These are phyloP conservation scores for Halcyon badia DNA, from an alignment of 2,797 vertebrate genomes.

Conservation along the genomic window DNA sequence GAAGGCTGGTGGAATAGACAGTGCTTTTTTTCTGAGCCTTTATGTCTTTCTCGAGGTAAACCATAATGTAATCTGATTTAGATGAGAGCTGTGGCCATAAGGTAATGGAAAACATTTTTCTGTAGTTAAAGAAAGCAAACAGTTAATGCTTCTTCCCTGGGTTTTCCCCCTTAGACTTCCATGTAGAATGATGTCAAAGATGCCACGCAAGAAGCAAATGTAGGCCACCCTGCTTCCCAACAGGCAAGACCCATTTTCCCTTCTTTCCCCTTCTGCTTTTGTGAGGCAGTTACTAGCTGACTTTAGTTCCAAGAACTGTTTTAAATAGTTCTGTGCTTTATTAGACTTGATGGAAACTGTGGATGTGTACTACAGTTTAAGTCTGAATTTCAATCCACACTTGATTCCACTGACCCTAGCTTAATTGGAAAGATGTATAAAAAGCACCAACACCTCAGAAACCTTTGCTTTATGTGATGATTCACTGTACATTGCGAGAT, in stretches of 20 bases:
- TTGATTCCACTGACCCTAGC: background rate
- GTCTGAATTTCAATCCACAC: background rate
- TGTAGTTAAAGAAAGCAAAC: background rate
- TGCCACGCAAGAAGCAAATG: background rate
- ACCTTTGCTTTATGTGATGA: conserved; percentile 53
- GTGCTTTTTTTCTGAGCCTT: background rate
- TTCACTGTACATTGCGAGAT: conserved; percentile 57
- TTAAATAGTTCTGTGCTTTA: background rate
- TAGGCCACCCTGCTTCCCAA: background rate
- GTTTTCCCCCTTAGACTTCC: background rate
- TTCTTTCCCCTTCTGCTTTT: background rate
- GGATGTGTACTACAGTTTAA: background rate
- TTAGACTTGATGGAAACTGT: background rate
- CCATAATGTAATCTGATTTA: background rate
- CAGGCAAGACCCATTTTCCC: background rate
- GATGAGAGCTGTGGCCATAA: background rate
- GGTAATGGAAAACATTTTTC: background rate
- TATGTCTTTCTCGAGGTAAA: background rate
- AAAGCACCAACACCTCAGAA: conserved; percentile 34
- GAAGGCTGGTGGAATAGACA: background rate
- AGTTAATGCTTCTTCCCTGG: background rate
- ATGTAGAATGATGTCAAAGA: background rate
- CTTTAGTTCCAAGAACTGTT: background rate
- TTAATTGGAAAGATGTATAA: background rate
- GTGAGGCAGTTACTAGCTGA: background rate